Evolutionary conservation across 2,113 vertebrate species (phyloP).

Genomic region (Xiphorhynchus elegans): DNA sequence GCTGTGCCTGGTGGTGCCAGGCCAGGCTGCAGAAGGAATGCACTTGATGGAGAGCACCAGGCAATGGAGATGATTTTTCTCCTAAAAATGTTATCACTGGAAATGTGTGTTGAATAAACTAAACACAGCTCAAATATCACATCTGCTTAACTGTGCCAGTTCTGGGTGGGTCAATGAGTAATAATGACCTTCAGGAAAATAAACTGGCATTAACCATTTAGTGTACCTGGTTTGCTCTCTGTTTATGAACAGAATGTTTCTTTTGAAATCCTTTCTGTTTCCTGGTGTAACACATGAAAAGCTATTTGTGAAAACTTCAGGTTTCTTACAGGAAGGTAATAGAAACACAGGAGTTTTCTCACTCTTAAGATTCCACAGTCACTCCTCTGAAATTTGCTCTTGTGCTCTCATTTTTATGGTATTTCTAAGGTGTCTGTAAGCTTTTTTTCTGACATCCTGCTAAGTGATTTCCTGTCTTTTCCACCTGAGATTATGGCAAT

Average conservation of each 20-base stretch:
- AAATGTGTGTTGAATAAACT: not conserved
- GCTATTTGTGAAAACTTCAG: not conserved
- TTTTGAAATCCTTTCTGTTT: not conserved
- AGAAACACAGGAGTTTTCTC: not conserved
- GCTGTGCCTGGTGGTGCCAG: conserved; percentile 1
- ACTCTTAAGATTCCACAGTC: not conserved
- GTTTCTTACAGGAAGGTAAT: not conserved
- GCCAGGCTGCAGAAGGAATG: not conserved
- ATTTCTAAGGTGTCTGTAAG: not conserved
- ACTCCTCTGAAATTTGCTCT: not conserved
- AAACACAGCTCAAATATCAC: not conserved
- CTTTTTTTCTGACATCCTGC: not conserved
- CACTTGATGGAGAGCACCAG: not conserved
- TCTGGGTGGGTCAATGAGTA: not conserved
- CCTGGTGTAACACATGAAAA: not conserved
- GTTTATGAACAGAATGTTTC: not conserved
- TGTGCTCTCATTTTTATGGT: not conserved
- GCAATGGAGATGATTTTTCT: not conserved
- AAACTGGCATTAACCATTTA: not conserved
- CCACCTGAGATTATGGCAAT: not conserved
- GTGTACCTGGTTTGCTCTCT: not conserved
- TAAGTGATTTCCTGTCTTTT: not conserved
- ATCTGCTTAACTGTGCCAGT: not conserved
- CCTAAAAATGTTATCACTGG: not conserved
- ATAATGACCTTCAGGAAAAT: not conserved